These are phyloP conservation scores for Phataginus tricuspis DNA, from an alignment of 2,797 vertebrate species.

Conservation along the genomic window DNA sequence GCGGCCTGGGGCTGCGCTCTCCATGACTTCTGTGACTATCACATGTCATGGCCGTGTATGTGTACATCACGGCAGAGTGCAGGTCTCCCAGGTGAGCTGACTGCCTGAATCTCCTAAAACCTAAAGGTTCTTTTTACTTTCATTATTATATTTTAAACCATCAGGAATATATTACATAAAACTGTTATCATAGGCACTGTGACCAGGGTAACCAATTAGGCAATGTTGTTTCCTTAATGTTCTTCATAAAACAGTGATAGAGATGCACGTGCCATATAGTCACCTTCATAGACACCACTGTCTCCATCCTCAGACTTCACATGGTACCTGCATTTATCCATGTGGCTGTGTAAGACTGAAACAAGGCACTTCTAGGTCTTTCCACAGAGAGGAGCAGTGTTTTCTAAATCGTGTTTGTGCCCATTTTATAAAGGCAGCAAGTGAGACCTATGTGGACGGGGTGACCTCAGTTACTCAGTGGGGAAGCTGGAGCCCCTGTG, in stretches of 20 bases:
- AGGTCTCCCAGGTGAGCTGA: not conserved
- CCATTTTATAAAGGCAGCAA: not conserved
- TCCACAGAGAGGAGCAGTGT: fast-evolving
- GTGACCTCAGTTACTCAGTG: not conserved
- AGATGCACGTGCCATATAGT: fast-evolving
- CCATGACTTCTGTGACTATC: not conserved
- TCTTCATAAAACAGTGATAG: not conserved
- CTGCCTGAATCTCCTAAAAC: not conserved
- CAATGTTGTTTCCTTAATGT: not conserved
- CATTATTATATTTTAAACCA: not conserved
- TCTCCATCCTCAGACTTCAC: not conserved
- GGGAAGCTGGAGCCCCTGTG: not conserved
- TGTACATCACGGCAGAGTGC: fast-evolving
- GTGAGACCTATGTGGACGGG: not conserved
- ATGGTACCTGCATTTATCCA: fast-evolving
- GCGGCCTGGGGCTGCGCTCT: too few species aligned
- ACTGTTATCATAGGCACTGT: fast-evolving
- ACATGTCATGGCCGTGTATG: fast-evolving
- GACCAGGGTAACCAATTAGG: too few species aligned
- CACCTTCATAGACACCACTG: fast-evolving
- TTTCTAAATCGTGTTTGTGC: not conserved
- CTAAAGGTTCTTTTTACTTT: not conserved
- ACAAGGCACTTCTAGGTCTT: not conserved
- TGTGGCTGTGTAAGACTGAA: not conserved
- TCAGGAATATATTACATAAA: too few species aligned